Percentiles rank a stretch among this genome's conserved stretches.
Conservation (phyloP, 2,888 invertebrate genomes). For the Mimas tiliae region DNA sequence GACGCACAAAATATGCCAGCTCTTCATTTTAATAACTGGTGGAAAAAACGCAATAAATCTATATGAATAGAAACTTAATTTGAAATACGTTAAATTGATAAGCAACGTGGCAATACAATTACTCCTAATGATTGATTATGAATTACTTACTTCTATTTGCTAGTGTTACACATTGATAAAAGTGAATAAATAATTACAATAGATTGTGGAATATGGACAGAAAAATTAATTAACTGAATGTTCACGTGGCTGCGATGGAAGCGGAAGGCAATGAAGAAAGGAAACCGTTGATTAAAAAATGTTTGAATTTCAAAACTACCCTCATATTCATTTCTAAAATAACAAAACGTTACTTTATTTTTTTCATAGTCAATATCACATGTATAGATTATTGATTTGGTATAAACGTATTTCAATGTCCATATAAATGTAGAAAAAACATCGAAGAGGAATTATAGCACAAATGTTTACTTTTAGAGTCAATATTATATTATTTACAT, state of each 20-base stretch:
- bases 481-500: neutral
- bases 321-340: neutral
- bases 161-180: conserved; percentile 13
- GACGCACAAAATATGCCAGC: conserved; percentile 27
- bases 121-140: neutral
- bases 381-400: neutral
- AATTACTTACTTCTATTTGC: conserved; percentile 9
- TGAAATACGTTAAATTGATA: neutral
- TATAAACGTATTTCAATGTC: neutral
- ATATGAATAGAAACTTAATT: neutral
- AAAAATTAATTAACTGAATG: neutral
- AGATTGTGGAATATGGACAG: neutral
- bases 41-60: neutral
- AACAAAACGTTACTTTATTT: conserved; percentile 2
- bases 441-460: neutral
- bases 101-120: neutral
- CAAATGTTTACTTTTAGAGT: neutral
- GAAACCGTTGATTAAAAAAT: conserved; percentile 13
- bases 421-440: neutral
- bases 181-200: neutral
- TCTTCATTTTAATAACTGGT: conserved; percentile 23
- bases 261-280: conserved; percentile 14
- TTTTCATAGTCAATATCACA: no score
- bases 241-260: conserved; percentile 17
- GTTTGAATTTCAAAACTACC: neutral